Evolutionary conservation across 2,888 invertebrate genomes (phyloP).

Genomic region (Altica lythri): DNA sequence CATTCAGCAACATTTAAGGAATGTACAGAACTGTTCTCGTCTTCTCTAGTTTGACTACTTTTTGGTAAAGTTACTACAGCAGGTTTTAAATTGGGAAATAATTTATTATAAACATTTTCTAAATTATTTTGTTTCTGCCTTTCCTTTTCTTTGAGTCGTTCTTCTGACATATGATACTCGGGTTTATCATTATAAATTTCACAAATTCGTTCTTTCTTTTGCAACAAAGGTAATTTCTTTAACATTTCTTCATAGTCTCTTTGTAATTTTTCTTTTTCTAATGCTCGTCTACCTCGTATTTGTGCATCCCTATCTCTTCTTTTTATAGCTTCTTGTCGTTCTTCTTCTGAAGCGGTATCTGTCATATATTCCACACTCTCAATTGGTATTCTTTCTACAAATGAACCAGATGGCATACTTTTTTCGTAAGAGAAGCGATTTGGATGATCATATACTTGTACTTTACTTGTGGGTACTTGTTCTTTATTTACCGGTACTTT

Average conservation of each 20-base stretch:
- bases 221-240: conserved; percentile 55
- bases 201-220: conserved; percentile 53
- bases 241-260: conserved; percentile 60
- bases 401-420: conserved; percentile 47
- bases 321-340: conserved; percentile 44
- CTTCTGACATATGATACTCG: conserved; percentile 56
- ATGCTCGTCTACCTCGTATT: conserved; percentile 58
- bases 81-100: conserved; percentile 46
- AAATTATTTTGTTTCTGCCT: conserved; percentile 59
- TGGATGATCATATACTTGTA: conserved; percentile 59
- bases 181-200: conserved; percentile 50
- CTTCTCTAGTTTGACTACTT: conserved; percentile 36
- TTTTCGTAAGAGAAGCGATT: conserved; percentile 53
- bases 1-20: conserved; percentile 36
- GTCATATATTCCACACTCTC: conserved; percentile 47
- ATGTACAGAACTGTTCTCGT: conserved; percentile 20
- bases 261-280: conserved; percentile 59
- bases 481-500: too few species aligned
- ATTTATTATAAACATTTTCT: conserved; percentile 60
- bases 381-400: conserved; percentile 51
- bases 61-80: conserved; percentile 49
- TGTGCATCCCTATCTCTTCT: conserved; percentile 50
- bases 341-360: conserved; percentile 43
- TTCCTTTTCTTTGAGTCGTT: conserved; percentile 56
- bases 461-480: too few species aligned